A percentile compares a stretch with the other conserved stretches of the same genome.
Evolutionary conservation across 2,113 vertebrate species (phyloP).

Genomic region (Embiotoca jacksoni): DNA sequence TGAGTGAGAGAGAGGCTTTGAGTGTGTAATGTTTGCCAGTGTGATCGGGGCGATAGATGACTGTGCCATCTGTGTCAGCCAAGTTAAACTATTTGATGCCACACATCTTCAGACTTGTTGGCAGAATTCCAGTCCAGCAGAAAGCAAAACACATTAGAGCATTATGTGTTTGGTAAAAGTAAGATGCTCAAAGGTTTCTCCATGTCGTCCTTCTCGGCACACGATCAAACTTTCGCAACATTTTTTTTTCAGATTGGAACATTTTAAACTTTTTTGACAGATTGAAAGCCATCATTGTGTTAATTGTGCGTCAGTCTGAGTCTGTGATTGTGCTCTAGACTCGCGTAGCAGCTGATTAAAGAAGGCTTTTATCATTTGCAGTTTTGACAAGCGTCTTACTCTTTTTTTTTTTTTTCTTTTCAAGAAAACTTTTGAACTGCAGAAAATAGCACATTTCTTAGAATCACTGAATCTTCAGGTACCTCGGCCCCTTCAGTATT

Average conservation of each 20-base stretch:
- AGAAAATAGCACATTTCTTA: neutral
- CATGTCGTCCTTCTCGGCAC: neutral
- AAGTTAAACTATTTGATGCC: conserved; percentile 53
- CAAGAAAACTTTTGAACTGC: neutral
- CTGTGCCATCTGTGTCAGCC: conserved; percentile 31
- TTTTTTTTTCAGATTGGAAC: neutral
- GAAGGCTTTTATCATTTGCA: conserved; percentile 10
- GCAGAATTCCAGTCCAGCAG: conserved; percentile 26
- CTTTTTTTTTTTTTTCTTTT: conserved; percentile 6
- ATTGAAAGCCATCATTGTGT: neutral
- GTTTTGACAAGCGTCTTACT: neutral
- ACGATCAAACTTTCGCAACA: neutral
- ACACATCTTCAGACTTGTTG: conserved; percentile 61
- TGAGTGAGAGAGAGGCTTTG: neutral
- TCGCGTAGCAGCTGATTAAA: conserved; percentile 28
- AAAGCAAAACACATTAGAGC: conserved; percentile 3
- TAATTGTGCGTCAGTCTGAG: neutral
- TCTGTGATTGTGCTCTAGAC: neutral
- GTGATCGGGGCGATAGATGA: conserved; percentile 43
- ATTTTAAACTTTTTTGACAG: conserved; percentile 19
- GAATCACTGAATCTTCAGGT: neutral
- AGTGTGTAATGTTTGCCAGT: conserved; percentile 26
- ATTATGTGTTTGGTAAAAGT: neutral
- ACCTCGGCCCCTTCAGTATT: neutral
- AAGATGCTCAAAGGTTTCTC: neutral